Conservation (phyloP, 2,797 vertebrate species). For the Scyliorhinus canicula region DNA sequence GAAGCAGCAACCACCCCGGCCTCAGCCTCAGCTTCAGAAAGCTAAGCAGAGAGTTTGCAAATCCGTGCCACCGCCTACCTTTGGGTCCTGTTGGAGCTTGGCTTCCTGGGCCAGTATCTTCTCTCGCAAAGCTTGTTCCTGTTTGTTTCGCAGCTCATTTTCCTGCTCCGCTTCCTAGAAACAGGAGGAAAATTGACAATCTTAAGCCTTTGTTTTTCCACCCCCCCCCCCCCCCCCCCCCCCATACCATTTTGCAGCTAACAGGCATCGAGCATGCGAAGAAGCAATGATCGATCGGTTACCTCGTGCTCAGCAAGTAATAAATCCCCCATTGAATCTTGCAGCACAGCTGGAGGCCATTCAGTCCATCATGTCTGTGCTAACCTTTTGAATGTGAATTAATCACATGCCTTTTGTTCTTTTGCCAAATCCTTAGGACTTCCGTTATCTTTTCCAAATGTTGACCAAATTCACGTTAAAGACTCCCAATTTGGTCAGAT, state of each 20-base stretch:
- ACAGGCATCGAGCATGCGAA: too few species aligned
- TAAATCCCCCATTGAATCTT: background rate
- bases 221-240: background rate
- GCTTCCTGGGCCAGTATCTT: constrained; percentile 91
- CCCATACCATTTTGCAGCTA: too few species aligned
- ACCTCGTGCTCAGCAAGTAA: background rate
- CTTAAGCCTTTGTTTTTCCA: background rate
- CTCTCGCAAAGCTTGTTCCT: constrained; percentile 86
- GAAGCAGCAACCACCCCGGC: background rate
- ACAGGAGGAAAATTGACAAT: background rate
- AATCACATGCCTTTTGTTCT: background rate
- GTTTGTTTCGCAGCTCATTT: constrained; percentile 84
- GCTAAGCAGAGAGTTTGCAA: too few species aligned
- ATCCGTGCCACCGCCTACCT: constrained; percentile 52
- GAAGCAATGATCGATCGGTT: too few species aligned
- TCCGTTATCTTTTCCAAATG: background rate
- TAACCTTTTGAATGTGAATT: background rate
- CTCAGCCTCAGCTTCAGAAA: background rate
- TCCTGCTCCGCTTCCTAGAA: constrained; percentile 81
- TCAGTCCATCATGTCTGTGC: background rate
- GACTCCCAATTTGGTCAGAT: background rate
- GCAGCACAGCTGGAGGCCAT: background rate
- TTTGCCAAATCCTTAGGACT: background rate
- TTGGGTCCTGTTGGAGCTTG: constrained; percentile 68
- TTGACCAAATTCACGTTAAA: background rate